Base-by-base conservation (phyloP, 1,140 invertebrate species). In the Pseudomyrmex dendroicus region DNA sequence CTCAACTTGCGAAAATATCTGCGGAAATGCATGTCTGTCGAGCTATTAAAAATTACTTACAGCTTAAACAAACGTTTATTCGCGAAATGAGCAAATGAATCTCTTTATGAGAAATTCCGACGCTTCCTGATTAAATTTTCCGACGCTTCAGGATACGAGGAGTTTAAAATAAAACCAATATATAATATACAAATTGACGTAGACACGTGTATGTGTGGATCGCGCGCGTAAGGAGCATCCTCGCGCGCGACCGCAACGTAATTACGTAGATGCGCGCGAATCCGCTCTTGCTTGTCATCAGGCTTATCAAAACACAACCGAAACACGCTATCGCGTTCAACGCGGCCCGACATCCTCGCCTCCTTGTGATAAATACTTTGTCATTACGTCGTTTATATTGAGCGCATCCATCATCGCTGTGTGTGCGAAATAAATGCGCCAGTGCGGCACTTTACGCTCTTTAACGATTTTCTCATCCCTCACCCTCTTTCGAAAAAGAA, bases 331-430 rank as follows among this genome's bases (percentile, higher is more conserved):
- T n/a, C 54, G 68, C 25, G 20, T 73, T 73, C 20, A 73, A 46
- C 8, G 62, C 12, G 22, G 46, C 48, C 15, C n/a, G 8, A n/a
- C 59, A 25, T 57, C 8, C 61, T 57, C 74, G 46, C 5, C 54
- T 59, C 22, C 2, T n/a, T 48, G 50, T 62, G 61, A 82, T 62
- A 73, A 70, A 82, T 62, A 82, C 70, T 82, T 63, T 82, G 57
- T 82, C 57, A 78, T 78, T 78, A 78, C 35, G 64, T 78, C 64
- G 76, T 78, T 78, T 59, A 70, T 70, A 78, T 78, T 44, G 64
- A 70, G 12, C 64, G 20, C 76, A 78, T 78, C 63, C 25, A 68
- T 78, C 74, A 78, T 78, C 76, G 54, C 52, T 15, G 17, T 10
- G 63, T 64, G 35, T 10, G 63, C 74, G 35, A 78, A 70, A 78